Evolutionary conservation across 1,140 invertebrate species (phyloP).

Genomic region (Rhagoletis pomonella): DNA sequence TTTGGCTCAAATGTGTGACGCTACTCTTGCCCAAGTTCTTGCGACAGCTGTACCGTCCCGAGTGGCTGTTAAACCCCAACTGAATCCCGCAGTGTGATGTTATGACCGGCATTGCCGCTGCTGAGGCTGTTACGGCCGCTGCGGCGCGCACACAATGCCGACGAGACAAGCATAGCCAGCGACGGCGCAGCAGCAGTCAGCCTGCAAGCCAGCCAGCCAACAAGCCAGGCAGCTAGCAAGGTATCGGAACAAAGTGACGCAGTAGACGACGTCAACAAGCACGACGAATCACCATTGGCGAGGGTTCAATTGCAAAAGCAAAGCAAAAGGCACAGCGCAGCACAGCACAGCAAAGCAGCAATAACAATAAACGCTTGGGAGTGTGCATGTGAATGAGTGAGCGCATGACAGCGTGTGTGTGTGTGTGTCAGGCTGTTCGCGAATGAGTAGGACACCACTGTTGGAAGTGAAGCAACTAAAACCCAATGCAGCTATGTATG

Average conservation of each 20-base stretch:
- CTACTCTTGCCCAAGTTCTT: slow-evolving; percentile 60
- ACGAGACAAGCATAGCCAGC: neutral
- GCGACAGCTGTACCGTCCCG: slow-evolving; percentile 72
- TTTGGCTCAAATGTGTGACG: slow-evolving; percentile 31
- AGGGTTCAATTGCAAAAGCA: slow-evolving; percentile 53
- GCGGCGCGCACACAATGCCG: slow-evolving; percentile 44
- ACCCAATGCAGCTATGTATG: neutral
- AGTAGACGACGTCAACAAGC: neutral
- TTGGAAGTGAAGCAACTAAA: neutral
- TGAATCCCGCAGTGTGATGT: slow-evolving; percentile 65
- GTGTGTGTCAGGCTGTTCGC: neutral
- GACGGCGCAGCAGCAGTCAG: neutral
- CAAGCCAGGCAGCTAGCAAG: neutral
- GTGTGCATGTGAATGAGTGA: slow-evolving; percentile 63
- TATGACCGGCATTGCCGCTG: slow-evolving; percentile 57
- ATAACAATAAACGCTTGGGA: slow-evolving; percentile 65
- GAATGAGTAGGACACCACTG: neutral
- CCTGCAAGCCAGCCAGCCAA: neutral
- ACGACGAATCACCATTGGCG: slow-evolving; percentile 49
- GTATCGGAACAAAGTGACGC: neutral
- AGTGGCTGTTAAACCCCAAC: slow-evolving; percentile 75
- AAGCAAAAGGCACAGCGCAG: slow-evolving; percentile 22
- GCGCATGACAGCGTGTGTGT: neutral
- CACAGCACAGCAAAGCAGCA: slow-evolving; percentile 45
- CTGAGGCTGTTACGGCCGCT: neutral